Evolutionary conservation across 2,797 vertebrate genomes (phyloP), one percentile per base, ranked within the genome.

Genomic region (Amblyraja radiata): DNA sequence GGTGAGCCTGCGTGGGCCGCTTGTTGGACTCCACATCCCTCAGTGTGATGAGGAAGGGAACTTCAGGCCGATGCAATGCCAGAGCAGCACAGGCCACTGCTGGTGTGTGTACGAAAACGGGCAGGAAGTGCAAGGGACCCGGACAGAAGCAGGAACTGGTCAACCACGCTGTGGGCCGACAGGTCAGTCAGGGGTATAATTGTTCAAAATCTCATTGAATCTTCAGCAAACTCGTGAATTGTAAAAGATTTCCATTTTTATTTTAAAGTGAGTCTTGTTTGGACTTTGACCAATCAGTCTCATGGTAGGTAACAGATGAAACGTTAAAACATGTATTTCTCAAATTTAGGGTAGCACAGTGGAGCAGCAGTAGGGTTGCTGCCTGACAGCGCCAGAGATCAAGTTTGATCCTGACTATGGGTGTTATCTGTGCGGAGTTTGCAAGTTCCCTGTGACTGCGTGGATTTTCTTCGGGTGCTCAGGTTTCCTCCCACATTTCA

Each of bases 51-150:
- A 93, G 0, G 95, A 95, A 0, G 97, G 97, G 25, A 95, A 97
- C 14, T 97, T 97, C 94, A 96, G 68, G 39, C 95, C 96, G 0
- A 95, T 97, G 84, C 97, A 97, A 95, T 97, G 97, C 94, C 97
- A 97, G 0, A 96, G 97, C 6, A 95, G 96, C 94, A 88, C 84
- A 65, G 96, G 95, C 94, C 97, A 97, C 94, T 97, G 97, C 94
- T 97, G 97, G 97, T 97, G 97, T 91, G 97, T 97, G 93, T 96
- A 63, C 96, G 95, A 96, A 95, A 97, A 98, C 0, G 99, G 99
- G 18, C 96, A 97, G 25, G 98, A 99, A 94, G 95, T 99, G 93
- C 95, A 96, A 1, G 98, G 99, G 0, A 98, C 98, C 0, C 96
- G 98, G 93, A 98, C 98, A 0, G 95, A 98, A 16, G 97, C 98